Evolutionary conservation across 1,140 invertebrate genomes (phyloP), one percentile per base, ranked within the genome.

Genomic region (Drosophila paulistorum): DNA sequence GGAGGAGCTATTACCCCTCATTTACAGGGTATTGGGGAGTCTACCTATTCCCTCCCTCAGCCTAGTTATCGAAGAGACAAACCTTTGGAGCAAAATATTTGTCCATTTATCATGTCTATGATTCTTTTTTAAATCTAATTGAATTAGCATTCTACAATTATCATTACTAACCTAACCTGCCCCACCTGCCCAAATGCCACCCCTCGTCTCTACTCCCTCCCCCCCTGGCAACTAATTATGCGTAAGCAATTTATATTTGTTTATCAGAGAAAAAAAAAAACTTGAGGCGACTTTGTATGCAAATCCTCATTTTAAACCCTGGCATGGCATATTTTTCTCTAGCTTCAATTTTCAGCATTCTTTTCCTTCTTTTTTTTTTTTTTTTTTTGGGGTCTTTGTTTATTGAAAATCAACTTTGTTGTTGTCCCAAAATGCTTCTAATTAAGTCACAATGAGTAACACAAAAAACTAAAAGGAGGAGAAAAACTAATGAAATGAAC

Each of bases 91-190:
- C 2, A 39, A 39, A 39, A 13, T 48, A 48, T 51, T 51, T 60
- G 14, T 26, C 26, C 26, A 17, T 37, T 23, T 45, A 45, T 68
- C 45, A 65, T 59, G 51, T 63, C n/a, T 45, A 74, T 51, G 45
- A 51, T 51, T 51, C 17, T 51, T 51, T 51, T 23, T 10, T 7
- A 81, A 68, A 66, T 61, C 59, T 51, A 3, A 23, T 55, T 68
- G 79, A 70, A 85, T 85, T 85, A 85, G 82, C 81, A 81, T 86
- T 86, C 61, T 67, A 63, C 23, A 37, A 45, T 64, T 76, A 68
- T 69, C 65, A 13, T 17, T 54, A 10, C 13, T 45, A 30, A 30
- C 6, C n/a, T 14, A 14, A 14, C 13, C 42, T 20, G 9, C 45
- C 14, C 17, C 6, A 20, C 45, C 45, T 48, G 45, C 45, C 17